Base-by-base conservation (phyloP, 2,113 vertebrate species). In the Xiphorhynchus elegans region DNA sequence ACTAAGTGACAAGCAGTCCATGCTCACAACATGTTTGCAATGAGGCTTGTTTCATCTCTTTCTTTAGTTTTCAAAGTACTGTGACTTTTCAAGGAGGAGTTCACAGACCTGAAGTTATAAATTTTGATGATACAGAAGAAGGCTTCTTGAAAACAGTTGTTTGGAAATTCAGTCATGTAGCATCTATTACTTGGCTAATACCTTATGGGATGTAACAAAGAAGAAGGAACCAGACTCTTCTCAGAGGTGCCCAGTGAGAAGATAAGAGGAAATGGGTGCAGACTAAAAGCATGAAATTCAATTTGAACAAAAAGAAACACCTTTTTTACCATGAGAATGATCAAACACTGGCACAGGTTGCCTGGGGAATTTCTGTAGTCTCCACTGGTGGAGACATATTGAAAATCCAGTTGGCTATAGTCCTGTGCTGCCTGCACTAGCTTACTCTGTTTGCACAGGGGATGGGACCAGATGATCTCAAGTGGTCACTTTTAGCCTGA, bases 21-120 rank as follows among this genome's bases (percentile, higher is more conserved):
- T 39, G 31, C 20, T 53, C 28, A 59, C 42, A 72, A 14, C 0
- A 0, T 53, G 11, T 82, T 85, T 59, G 1, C 63, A 8, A 35
- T 77, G 28, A 59, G 9, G 3, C 9, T 81, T 81, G 26, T 55
- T 59, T 47, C 37, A 35, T 59, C 28, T 67, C 8, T 62, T 84
- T 76, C 52, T 40, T 67, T 35, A 47, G 79, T 42, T 67, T 81
- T 63, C n/a, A 39, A 10, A 74, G 39, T 53, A 18, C 26, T 14
- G 13, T 29, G 31, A 3, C n/a, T 24, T 85, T 74, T 93, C 13
- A 49, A 49, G 26, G 39, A n/a, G 26, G 25, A 42, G 14, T 76
- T 88, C 1, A 1, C 46, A 12, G n/a, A 31, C 53, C 53, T 68
- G 23, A 80, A 67, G 17, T 35, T 62, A 20, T 5, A 53, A 72